Evolutionary conservation across 2,888 invertebrate genomes (phyloP), one percentile per base, ranked within the genome.

Genomic region (Allophyes oxyacanthae): DNA sequence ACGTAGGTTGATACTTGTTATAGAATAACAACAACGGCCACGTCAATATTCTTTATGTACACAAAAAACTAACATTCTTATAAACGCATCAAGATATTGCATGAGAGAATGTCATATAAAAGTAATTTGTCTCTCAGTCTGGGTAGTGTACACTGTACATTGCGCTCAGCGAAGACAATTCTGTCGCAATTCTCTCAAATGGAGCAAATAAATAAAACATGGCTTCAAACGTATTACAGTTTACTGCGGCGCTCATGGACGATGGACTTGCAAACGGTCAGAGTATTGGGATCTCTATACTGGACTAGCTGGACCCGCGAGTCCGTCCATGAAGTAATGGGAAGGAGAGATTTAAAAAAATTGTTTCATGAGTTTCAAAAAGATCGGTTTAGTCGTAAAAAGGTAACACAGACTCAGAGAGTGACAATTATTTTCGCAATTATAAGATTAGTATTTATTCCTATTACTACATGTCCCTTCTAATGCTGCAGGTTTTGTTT

Each of bases 151-250:
- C 42, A 56, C 26, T 43, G 20, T 40, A 41, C 42, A 56, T 26
- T 43, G 56, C 50, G 44, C 57, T 37, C 28, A 28, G 8, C 52
- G 46, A 33, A 58, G 49, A 61, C 64, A 68, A 64, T 68, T 58
- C 50, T 48, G 28, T 54, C 40, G 56, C 68, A 53, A 60, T 68
- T 58, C 50, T 30, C 44, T 44, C 40, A 57, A 68, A 72, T 48
- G 42, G 40, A 64, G 44, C 30, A 64, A 56, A 72, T 68, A 71
- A 68, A 68, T 72, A 64, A 64, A 57, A 72, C 52, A 50, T 68
- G 51, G 57, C 52, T 45, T 40, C 44, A 49, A 56, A 43, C 42
- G 40, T 62, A 62, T 62, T 72, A 56, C 42, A 38, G 38, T 44
- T 59, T 56, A 48, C 49, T 41, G 57, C 38, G 46, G 14, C 41